These are phyloP conservation scores for Pyrgus malvae DNA, from an alignment of 2,888 invertebrate species.

Conservation along the genomic window DNA sequence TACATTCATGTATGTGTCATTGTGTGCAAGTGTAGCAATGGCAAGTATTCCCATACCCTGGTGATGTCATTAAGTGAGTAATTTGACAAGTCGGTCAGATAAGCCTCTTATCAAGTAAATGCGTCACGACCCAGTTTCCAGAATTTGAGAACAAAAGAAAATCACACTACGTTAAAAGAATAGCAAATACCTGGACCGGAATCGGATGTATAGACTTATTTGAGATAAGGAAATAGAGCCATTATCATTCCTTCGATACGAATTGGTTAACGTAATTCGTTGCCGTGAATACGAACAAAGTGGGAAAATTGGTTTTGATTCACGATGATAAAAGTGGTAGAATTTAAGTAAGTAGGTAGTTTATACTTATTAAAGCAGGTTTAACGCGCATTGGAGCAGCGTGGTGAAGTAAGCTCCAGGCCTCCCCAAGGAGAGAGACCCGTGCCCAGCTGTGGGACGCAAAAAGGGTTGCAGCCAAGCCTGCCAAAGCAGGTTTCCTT, in stretches of 20 bases:
- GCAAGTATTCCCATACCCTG: slow-evolving; percentile 26
- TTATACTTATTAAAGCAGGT: no score
- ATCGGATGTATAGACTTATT: neutral
- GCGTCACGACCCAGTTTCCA: slow-evolving; percentile 45
- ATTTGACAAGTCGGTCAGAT: slow-evolving; percentile 55
- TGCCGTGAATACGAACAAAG: neutral
- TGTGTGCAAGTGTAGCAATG: neutral
- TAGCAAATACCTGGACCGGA: slow-evolving; percentile 37
- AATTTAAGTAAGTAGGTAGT: no score
- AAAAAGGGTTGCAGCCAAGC: no score
- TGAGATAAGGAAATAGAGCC: neutral
- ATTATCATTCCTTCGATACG: neutral
- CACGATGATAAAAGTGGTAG: no score
- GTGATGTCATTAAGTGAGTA: slow-evolving; percentile 58
- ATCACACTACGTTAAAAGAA: slow-evolving; percentile 26
- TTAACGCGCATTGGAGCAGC: no score
- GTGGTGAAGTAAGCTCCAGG: no score
- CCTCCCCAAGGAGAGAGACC: no score
- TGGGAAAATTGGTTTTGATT: no score
- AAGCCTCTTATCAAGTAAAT: slow-evolving; percentile 55
- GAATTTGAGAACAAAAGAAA: slow-evolving; percentile 41
- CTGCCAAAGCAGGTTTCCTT: no score
- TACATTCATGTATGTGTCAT: neutral
- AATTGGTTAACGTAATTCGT: neutral
- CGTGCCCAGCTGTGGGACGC: no score